These are phyloP conservation scores for Amiota mariae DNA, from an alignment of 2,888 invertebrate species.

Conservation along the genomic window DNA sequence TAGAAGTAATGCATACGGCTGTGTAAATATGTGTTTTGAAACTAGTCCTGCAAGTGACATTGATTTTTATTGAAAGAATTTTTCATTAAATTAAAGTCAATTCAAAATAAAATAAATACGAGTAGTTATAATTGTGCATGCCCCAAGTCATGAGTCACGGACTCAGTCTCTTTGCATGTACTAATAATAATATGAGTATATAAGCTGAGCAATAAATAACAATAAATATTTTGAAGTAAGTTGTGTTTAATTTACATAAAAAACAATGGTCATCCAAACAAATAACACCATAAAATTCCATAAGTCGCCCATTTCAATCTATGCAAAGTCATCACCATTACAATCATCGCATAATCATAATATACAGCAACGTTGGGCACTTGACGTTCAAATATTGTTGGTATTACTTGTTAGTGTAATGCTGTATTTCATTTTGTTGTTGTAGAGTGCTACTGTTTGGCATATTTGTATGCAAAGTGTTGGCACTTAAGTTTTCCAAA, in stretches of 20 bases:
- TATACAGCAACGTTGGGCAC: constrained; percentile 26
- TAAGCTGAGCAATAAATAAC: constrained; percentile 19
- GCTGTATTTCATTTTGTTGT: constrained; percentile 20
- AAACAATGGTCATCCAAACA: constrained; percentile 18
- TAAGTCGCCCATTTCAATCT: constrained; percentile 60
- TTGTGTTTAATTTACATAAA: constrained; percentile 26
- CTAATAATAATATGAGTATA: no score
- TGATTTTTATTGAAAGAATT: not conserved
- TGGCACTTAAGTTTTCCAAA: constrained; percentile 59
- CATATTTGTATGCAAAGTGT: constrained; percentile 66
- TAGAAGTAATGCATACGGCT: not conserved
- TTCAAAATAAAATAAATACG: no score
- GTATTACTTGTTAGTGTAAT: constrained; percentile 1
- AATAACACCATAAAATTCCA: constrained; percentile 39
- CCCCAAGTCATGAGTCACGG: no score
- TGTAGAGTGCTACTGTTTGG: constrained; percentile 62
- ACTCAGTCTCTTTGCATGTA: no score
- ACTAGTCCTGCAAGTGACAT: not conserved
- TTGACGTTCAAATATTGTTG: constrained; percentile 26
- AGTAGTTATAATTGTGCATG: no score
- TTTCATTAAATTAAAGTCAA: constrained; percentile 12
- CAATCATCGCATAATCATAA: constrained; percentile 29
- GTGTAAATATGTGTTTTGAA: not conserved
- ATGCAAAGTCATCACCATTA: constrained; percentile 25
- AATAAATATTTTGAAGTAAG: not conserved